Base-by-base conservation (phyloP, 2,888 invertebrate genomes). In the Smittia sp. region DNA sequence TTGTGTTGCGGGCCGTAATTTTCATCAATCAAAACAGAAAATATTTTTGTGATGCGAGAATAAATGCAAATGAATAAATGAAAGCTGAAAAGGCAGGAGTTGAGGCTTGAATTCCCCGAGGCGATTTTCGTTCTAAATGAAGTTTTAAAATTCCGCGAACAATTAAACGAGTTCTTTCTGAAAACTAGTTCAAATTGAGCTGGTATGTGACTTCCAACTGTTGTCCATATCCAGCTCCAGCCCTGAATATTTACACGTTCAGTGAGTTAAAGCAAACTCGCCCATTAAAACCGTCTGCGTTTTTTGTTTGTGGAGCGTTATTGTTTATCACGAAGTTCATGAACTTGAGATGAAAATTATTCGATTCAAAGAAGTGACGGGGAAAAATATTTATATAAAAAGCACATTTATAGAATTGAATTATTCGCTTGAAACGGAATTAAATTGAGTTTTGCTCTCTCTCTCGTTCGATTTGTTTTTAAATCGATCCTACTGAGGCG, bases 1-100 rank as follows among this genome's bases (percentile, higher is more conserved):
- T 32, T 32, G 46, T 58, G 58, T 20, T 58, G 9, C 9, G 18
- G 9, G 18, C 58, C 22, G 11, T 58, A 58, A 58, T 58, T 58
- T 58, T 58, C 58, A 58, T 58, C 58, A 58, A 58, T 58, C 58
- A 58, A 6, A 46, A 46, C 46, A 3, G 46, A 46, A 46, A n/a
- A 46, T 11, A 3, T 11, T 46, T 46, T 46, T n/a, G 11, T 46
- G 46, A 20, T 58, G n/a, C 18, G 18, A 18, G 58, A 9, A 9
- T 22, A 18, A 58, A 18, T 58, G 58, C 58, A 20, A 58, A 58
- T 18, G 9, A 32, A 32, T 32, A 32, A 32, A 32, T 15, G 52
- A 13, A 18, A 46, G 18, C 7, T 18, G 52, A 46, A 46, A 46
- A 46, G n/a, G 32, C 32, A 32, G n/a, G n/a, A n/a, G n/a, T n/a